Conservation (phyloP, 2,888 invertebrate species). For the Byasa hedistus region DNA sequence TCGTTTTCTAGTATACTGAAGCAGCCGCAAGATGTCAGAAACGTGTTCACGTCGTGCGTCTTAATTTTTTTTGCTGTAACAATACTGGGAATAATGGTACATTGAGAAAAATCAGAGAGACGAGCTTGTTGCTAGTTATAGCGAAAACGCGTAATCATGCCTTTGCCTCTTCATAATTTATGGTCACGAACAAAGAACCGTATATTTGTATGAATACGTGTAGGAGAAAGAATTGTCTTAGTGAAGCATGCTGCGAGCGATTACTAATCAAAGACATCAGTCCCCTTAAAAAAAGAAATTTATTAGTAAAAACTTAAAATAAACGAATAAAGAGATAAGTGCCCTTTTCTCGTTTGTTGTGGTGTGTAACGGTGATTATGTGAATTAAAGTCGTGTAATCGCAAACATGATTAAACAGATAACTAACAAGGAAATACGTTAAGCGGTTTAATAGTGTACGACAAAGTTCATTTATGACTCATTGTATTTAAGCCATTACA, state of each 20-base stretch:
- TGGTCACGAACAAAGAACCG: slow-evolving; percentile 45
- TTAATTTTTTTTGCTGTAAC: slow-evolving; percentile 38
- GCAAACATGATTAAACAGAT: too few relatives aligned
- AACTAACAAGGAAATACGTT: slow-evolving; percentile 18
- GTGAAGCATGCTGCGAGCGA: slow-evolving; percentile 8
- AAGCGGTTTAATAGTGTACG: slow-evolving; percentile 13
- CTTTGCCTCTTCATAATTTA: slow-evolving; percentile 42
- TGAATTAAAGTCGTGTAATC: too few relatives aligned
- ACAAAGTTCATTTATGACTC: slow-evolving; percentile 21
- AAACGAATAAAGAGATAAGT: too few relatives aligned
- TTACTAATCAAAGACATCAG: neutral
- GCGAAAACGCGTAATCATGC: slow-evolving; percentile 56
- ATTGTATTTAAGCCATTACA: slow-evolving; percentile 1
- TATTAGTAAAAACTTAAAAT: neutral
- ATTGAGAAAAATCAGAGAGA: slow-evolving; percentile 46
- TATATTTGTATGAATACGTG: slow-evolving; percentile 24
- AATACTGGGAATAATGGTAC: slow-evolving; percentile 55
- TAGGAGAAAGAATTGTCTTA: slow-evolving; percentile 16
- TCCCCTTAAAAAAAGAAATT: neutral
- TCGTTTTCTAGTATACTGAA: slow-evolving; percentile 30
- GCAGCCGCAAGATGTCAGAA: slow-evolving; percentile 34
- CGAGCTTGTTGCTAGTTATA: slow-evolving; percentile 45
- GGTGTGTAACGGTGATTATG: too few relatives aligned
- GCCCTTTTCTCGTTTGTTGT: too few relatives aligned
- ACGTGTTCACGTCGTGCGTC: slow-evolving; percentile 39